Conservation (phyloP, 2,113 vertebrate genomes). For the Lamprotornis superbus region DNA sequence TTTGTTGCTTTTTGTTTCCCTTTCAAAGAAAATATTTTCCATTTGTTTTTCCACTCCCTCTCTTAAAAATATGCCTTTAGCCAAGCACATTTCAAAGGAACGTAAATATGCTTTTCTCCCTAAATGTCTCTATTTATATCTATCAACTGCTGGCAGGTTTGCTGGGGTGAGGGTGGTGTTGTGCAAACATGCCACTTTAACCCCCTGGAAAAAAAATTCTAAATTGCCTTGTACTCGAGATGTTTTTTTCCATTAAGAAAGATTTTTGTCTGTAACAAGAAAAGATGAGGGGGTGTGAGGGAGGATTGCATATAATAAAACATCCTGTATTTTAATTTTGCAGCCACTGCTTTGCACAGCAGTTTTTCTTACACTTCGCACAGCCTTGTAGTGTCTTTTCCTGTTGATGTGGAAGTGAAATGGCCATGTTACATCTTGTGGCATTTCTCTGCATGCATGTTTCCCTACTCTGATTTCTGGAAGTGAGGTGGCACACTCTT, state of each 20-base stretch:
- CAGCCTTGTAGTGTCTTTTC: neutral
- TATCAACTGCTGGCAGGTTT: conserved; percentile 15
- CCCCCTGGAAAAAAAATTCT: neutral
- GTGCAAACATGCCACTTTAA: conserved; percentile 20
- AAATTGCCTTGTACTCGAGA: neutral
- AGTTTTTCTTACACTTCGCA: neutral
- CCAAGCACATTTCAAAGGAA: conserved; percentile 55
- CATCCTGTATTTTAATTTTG: neutral
- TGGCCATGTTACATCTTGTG: neutral
- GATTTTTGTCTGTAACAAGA: neutral
- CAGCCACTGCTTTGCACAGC: neutral
- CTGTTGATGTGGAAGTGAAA: neutral
- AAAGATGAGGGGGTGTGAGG: neutral
- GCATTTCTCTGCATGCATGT: neutral
- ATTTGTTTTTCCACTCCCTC: conserved; percentile 59
- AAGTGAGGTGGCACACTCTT: neutral
- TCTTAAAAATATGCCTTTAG: conserved; percentile 53
- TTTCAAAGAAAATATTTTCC: conserved; percentile 59
- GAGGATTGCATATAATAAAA: neutral
- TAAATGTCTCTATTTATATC: conserved; percentile 15
- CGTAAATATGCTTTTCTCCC: conserved; percentile 24
- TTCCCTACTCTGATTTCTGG: neutral
- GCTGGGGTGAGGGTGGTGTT: neutral
- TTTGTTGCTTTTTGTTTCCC: neutral
- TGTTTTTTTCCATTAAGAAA: neutral